Base-by-base conservation (phyloP, 2,113 vertebrate genomes). In the Hippocampus barbouri region DNA sequence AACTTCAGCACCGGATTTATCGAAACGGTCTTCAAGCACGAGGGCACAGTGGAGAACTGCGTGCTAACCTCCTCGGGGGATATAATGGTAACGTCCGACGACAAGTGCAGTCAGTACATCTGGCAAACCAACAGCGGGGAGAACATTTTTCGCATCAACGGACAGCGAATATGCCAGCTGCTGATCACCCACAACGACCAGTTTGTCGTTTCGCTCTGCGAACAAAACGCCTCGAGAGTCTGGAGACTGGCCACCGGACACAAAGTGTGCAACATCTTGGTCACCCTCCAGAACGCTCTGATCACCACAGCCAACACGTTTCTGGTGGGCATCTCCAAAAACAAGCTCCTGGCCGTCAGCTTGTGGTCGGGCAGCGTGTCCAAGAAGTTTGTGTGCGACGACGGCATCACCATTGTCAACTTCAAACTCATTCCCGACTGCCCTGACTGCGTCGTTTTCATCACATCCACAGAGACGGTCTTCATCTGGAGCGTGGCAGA, bases 291-390 rank as follows among this genome's bases (percentile, higher is more conserved):
- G 86, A 96, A 95, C n/a, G 97, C 97, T 67, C 92, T 98, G 76
- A 95, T 99, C 82, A 99, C 97, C 66, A 96, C 95, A 1, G 97
- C 97, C 7, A 99, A 99, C 80, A 99, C 97, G 4, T 99, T 99
- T 6, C 92, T 99, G 21, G 96, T 99, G 0, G 97, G 97, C 59
- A 92, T 93, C 82, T 94, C 96, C 0, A 96, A 98, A 87, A 99
- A 98, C 85, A 98, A 98, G 85, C 93, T 99, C 47, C 83, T 99
- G 34, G 97, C 96, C 0, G 97, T 99, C 73, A 99, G 97, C 70
- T 92, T 99, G 43, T 99, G 97, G 97, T 99, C 97, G 0, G 97
- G 97, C 69, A 99, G 97, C 16, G 96, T 99, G 66, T 98, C 97
- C 67, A 99, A 99, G 89, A 98, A 99, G 73, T 98, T 96, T 66